Base-by-base conservation (phyloP, 2,797 vertebrate species). In the Halcyon smyrnensis region DNA sequence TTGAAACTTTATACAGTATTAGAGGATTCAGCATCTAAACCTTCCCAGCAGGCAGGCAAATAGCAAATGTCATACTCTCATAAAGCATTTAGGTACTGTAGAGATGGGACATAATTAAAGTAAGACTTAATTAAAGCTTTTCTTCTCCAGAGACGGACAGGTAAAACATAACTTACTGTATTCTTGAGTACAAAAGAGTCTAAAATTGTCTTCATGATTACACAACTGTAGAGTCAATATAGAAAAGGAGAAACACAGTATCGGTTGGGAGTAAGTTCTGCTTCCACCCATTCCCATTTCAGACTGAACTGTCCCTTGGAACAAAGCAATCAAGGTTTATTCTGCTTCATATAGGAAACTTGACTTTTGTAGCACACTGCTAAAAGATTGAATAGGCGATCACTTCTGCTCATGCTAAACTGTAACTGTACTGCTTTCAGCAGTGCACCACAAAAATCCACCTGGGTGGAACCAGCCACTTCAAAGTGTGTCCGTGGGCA, bases 81-180 rank as follows among this genome's bases (percentile, higher is more conserved):
- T 95, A 95, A 93, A 90, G 68, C 80, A 84, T 93, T 96, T 93
- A 89, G 70, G 41, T 78, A 83, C 65, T 60, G 45, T 67, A 69
- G 79, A 79, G 77, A 84, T 92, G 90, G 84, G 90, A 96, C 63
- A 9, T 95, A 97, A 97, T 97, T 97, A 97, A 96, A 84, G 68
- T 68, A 87, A 92, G 69, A 85, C 62, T 93, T 97, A 97, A 97
- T 97, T 97, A 97, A 96, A 94, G 78, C 86, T 94, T 95, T 96
- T 97, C 94, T 97, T 78, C 93, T 95, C 82, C 71, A 75, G 74
- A 97, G 91, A 94, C 8, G 36, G 89, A 94, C 94, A 96, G 85
- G 76, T 96, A 97, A 97, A 96, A 96, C 90, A 96, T 75, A 95
- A 96, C 71, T 91, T 85, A 63, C 65, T 80, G 84, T 81, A 69